phyloP scores from a whole-genome alignment of 2,797 vertebrate species.

The Rallus crepitans region DNA sequence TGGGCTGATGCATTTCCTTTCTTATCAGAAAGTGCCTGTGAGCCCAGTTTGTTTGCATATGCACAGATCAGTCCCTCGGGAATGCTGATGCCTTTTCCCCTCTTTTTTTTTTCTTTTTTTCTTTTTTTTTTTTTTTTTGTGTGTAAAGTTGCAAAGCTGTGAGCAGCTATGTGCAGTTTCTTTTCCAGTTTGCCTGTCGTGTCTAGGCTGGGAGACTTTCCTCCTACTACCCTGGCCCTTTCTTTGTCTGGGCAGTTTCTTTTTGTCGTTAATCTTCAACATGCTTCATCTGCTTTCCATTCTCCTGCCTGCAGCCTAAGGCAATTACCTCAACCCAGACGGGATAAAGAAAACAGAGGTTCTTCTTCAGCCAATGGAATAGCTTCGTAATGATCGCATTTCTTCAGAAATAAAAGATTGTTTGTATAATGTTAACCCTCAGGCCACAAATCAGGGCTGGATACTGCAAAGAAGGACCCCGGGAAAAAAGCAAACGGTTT shows the following conservation, averaged over 20 bases:
- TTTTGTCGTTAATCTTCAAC: slow-evolving; percentile 40
- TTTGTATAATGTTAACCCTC: slow-evolving; percentile 14
- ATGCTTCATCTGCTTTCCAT: slow-evolving; percentile 55
- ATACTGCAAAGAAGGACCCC: neutral
- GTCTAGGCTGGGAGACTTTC: neutral
- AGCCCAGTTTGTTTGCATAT: neutral
- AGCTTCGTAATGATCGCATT: slow-evolving; percentile 11
- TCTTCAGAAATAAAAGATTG: slow-evolving; percentile 26
- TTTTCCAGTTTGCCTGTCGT: neutral
- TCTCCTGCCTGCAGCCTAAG: slow-evolving; percentile 6
- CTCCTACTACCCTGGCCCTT: neutral
- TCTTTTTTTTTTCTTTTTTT: too few species aligned
- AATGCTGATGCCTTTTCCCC: neutral
- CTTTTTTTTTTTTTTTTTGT: neutral
- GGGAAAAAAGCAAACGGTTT: neutral
- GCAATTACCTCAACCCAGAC: slow-evolving; percentile 42
- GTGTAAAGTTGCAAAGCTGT: neutral
- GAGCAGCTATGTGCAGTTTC: neutral
- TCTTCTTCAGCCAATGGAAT: slow-evolving; percentile 12
- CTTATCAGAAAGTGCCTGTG: neutral
- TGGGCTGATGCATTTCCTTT: neutral
- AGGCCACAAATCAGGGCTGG: neutral
- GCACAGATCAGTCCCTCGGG: neutral
- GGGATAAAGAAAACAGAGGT: slow-evolving; percentile 31
- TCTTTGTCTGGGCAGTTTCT: slow-evolving; percentile 38